Evolutionary conservation across 1,140 invertebrate species (phyloP).

Genomic region (Euura saliciscinereae): DNA sequence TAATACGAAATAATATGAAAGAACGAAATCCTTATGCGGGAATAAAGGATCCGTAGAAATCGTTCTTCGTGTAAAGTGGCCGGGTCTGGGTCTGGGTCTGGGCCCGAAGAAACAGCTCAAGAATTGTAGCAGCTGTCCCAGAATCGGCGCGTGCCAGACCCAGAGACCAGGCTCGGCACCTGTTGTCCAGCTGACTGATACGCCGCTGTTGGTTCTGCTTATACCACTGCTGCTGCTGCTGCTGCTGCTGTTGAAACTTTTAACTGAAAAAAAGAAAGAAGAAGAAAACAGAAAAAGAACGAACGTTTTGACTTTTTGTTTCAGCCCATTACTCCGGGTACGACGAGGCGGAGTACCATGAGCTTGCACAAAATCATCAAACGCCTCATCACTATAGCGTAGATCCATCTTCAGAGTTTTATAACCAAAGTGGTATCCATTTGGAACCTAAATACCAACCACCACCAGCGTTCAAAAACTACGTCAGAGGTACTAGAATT

Average conservation of each 20-base stretch:
- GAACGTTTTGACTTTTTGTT: constrained; percentile 18
- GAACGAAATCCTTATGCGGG: not conserved
- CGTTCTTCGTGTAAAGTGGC: not conserved
- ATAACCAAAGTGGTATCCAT: constrained; percentile 64
- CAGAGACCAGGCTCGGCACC: constrained; percentile 45
- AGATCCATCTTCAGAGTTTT: constrained; percentile 79
- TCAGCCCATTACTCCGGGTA: constrained; percentile 60
- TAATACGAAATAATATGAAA: too few relatives aligned
- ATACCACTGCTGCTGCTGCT: not conserved
- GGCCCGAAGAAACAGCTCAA: constrained; percentile 7
- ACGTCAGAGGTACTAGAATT: constrained; percentile 63
- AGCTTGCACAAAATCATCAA: constrained; percentile 65
- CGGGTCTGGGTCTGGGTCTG: not conserved
- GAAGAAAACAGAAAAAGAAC: not conserved
- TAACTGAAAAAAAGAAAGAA: not conserved
- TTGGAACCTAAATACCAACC: constrained; percentile 74
- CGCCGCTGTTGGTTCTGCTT: constrained; percentile 19
- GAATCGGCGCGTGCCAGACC: constrained; percentile 52
- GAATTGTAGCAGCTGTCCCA: constrained; percentile 28
- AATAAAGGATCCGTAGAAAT: not conserved
- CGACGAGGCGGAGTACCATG: constrained; percentile 76
- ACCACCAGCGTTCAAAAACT: constrained; percentile 70
- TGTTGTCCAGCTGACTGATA: constrained; percentile 59
- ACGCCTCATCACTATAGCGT: constrained; percentile 61
- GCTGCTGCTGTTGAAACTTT: not conserved